Base-by-base conservation (phyloP, 2,888 invertebrate species). In the Apodemia hepburni region DNA sequence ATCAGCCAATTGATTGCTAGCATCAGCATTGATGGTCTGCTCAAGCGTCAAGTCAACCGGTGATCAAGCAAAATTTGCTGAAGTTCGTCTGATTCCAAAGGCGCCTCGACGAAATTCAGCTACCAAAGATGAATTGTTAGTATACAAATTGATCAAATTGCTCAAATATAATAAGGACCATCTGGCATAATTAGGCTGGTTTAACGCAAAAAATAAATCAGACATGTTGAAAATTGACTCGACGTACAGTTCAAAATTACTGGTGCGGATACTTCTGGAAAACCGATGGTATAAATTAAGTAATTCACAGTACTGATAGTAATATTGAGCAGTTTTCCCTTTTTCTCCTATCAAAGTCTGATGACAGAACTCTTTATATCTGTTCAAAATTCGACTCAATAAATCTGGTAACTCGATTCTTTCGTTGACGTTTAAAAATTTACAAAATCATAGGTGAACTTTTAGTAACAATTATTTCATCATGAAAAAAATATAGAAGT, bases 1-100 rank as follows among this genome's bases (percentile, higher is more conserved):
- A 35, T 35, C 9, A 8, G 42, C 5, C 15, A 42, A 42, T 42
- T 42, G 12, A 15, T 42, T 42, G 42, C 42, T 42, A 42, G 12
- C 73, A 71, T 75, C 73, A 64, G 75, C 74, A 71, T 75, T 76
- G 58, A 76, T 74, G 0, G 75, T 75, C 47, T 72, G 71, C 62
- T 73, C 72, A 8, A 73, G 63, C 12, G 68, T 69, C 33, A 72
- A 61, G 62, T 73, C 74, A 8, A 69, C 68, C 2, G 72, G 71
- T 62, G 64, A 63, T 67, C 70, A 57, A 61, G 66, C 62, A 7
- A 74, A 72, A 63, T 47, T 51, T 47, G 65, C 38, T 38, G 11
- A 12, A 42, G 70, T 73, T 42, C 71, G 63, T 68, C 64, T 71
- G 18, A 73, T 67, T 54, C 73, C 71, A 66, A 75, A 67, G 17